These are phyloP conservation scores for Synanceia verrucosa DNA, from an alignment of 2,797 vertebrate species.

Conservation along the genomic window DNA sequence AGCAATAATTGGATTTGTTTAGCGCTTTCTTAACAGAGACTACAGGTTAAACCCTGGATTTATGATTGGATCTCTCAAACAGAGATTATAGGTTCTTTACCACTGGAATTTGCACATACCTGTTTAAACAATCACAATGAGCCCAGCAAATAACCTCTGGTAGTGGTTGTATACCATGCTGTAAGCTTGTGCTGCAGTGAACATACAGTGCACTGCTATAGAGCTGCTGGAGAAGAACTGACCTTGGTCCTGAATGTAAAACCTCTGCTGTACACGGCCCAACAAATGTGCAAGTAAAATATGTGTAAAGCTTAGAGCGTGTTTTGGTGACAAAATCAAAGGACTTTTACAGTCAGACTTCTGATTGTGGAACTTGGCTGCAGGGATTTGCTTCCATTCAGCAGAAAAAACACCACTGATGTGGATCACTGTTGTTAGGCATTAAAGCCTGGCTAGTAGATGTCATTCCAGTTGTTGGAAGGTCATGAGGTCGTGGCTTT, in stretches of 20 bases:
- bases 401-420: background rate
- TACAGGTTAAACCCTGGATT: background rate
- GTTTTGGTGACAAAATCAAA: too few species aligned
- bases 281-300: background rate
- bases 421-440: background rate
- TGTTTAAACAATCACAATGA: background rate
- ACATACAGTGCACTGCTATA: background rate
- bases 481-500: background rate
- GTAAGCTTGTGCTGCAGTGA: background rate
- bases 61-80: background rate
- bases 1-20: background rate
- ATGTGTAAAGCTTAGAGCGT: too few species aligned
- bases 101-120: background rate
- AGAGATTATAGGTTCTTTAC: background rate
- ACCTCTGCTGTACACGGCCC: background rate
- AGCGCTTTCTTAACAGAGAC: background rate
- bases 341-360: too few species aligned
- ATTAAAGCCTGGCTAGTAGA: background rate
- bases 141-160: background rate
- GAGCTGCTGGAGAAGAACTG: conserved; percentile 3
- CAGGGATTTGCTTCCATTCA: background rate
- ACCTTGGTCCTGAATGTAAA: conserved; percentile 15
- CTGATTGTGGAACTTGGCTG: background rate
- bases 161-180: background rate
- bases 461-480: background rate